Evolutionary conservation across 2,888 invertebrate genomes (phyloP).

Genomic region (Cataglyphis rosenhaueri): DNA sequence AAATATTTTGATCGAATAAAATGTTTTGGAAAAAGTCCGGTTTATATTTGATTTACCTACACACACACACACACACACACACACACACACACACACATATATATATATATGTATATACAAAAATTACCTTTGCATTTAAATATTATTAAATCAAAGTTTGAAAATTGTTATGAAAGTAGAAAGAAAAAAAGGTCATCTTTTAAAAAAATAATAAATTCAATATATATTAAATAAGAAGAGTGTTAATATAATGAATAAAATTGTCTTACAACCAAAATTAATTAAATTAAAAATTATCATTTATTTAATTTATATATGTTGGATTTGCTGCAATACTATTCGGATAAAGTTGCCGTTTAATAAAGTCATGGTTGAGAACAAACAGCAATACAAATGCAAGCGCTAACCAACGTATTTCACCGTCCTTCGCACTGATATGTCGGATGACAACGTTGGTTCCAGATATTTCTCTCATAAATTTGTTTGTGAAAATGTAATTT

Average conservation of each 20-base stretch:
- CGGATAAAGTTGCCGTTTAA: background rate
- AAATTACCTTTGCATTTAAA: background rate
- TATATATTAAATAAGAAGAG: background rate
- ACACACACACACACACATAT: too few relatives aligned
- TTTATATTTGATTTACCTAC: too few relatives aligned
- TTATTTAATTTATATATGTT: background rate
- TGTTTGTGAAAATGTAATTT: conserved; percentile 56
- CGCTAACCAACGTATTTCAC: conserved; percentile 26
- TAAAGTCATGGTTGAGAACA: conserved; percentile 13
- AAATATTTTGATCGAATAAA: too few relatives aligned
- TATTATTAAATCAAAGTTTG: background rate
- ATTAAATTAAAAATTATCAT: conserved; percentile 8
- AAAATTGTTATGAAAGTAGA: background rate
- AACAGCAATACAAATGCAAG: conserved; percentile 10
- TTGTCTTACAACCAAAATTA: background rate
- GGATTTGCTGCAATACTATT: background rate
- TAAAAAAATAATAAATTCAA: background rate
- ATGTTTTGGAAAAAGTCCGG: too few relatives aligned
- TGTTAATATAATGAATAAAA: background rate
- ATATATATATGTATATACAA: background rate
- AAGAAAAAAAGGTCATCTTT: background rate
- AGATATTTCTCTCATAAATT: conserved; percentile 63
- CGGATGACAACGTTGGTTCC: conserved; percentile 27
- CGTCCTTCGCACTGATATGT: conserved; percentile 33
- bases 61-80: background rate